Evolutionary conservation across 37 sponge, comb jelly and placozoan species (phyloP).

Genomic region (Dysidea cf. avara): DNA sequence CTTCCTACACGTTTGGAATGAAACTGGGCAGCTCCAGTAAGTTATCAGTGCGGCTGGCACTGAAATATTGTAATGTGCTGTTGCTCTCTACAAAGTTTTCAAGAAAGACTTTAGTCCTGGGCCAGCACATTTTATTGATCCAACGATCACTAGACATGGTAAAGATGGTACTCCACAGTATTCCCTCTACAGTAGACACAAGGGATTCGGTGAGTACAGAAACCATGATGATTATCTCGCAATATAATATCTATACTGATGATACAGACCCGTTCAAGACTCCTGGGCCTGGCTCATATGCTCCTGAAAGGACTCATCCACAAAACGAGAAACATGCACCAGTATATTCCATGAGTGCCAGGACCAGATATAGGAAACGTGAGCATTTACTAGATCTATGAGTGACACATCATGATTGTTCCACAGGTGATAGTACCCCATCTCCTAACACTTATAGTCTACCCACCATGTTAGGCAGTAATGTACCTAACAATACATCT

Average conservation of each 20-base stretch:
- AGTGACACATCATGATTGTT: too few relatives aligned
- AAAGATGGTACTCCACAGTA: slow-evolving; percentile 87
- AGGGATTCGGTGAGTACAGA: slow-evolving; percentile 57
- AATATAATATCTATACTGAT: background rate
- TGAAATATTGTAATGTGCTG: background rate
- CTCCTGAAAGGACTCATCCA: slow-evolving; percentile 71
- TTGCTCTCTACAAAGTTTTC: slow-evolving; percentile 83
- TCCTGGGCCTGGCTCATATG: slow-evolving; percentile 87
- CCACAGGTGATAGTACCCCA: slow-evolving; percentile 87
- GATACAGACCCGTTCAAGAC: slow-evolving; percentile 71
- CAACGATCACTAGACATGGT: slow-evolving; percentile 70
- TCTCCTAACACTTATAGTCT: slow-evolving; percentile 92
- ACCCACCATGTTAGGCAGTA: slow-evolving; percentile 80
- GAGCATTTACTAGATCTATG: slow-evolving; percentile 22
- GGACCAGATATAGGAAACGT: slow-evolving; percentile 87
- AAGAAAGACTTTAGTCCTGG: slow-evolving; percentile 81
- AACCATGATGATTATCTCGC: background rate
- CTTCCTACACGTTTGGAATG: slow-evolving; percentile 85
- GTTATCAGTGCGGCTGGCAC: background rate
- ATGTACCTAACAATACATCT: slow-evolving; percentile 61
- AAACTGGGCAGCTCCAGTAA: slow-evolving; percentile 70
- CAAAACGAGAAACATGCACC: slow-evolving; percentile 77
- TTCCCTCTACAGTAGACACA: slow-evolving; percentile 79
- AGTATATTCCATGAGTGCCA: slow-evolving; percentile 83
- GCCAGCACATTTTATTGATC: slow-evolving; percentile 82